A percentile compares a stretch with the other conserved stretches of the same genome.
phyloP scores from a whole-genome alignment of 2,888 invertebrate genomes.

The Mellilla xanthometata region DNA sequence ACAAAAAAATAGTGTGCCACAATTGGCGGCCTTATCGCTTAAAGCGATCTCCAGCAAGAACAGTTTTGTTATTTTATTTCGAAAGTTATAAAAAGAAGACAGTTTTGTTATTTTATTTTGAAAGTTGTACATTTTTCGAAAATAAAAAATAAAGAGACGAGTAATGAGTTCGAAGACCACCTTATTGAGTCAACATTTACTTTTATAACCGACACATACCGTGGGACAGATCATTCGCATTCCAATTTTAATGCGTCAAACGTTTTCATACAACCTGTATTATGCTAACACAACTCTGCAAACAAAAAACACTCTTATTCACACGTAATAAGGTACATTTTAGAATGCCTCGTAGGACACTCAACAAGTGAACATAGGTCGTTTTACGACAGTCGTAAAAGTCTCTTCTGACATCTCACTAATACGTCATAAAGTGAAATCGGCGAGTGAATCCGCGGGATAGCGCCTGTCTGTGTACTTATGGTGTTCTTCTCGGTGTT shows the following conservation, averaged over 20 bases:
- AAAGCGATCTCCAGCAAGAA: too few species aligned
- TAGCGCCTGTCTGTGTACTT: conserved; percentile 37
- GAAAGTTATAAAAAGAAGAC: too few species aligned
- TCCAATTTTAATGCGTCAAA: conserved; percentile 8
- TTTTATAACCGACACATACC: not conserved
- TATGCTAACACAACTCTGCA: not conserved
- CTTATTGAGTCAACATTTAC: not conserved
- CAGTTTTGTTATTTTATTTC: too few species aligned
- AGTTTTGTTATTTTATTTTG: too few species aligned
- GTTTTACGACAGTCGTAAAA: conserved; percentile 66
- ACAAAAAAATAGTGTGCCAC: too few species aligned
- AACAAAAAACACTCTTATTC: not conserved
- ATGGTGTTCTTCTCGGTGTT: conserved; percentile 35
- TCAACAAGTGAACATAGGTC: conserved; percentile 76
- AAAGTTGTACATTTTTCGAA: too few species aligned
- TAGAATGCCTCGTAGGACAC: conserved; percentile 46
- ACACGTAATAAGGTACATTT: conserved; percentile 20
- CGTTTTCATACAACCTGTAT: conserved; percentile 5
- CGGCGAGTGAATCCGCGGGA: conserved; percentile 34
- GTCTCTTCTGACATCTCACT: conserved; percentile 66
- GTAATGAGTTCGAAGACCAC: not conserved
- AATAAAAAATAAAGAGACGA: too few species aligned
- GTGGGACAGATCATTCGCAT: conserved; percentile 10
- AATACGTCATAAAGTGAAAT: conserved; percentile 71
- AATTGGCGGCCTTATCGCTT: too few species aligned